A percentile compares a stretch with the other conserved stretches of the same genome.
These are phyloP conservation scores for Nothocercus julius DNA, from an alignment of 2,113 vertebrate species.

Conservation along the genomic window DNA sequence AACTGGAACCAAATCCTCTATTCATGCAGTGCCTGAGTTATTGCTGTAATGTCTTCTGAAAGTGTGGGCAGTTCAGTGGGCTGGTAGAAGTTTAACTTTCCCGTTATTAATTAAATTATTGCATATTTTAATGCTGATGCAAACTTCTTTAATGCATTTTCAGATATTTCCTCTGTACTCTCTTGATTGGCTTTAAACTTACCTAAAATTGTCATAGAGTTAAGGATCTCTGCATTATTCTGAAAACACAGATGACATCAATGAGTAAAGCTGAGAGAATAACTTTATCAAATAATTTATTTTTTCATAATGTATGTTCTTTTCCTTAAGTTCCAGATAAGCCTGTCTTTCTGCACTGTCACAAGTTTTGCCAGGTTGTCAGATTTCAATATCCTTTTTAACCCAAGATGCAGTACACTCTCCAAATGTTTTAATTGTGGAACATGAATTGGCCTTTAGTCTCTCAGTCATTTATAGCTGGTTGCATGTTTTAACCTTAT, in stretches of 20 bases:
- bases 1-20: not conserved
- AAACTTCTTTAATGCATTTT: not conserved
- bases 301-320: not conserved
- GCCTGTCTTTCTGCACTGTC: not conserved
- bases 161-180: not conserved
- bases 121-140: not conserved
- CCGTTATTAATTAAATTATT: slow-evolving; percentile 37
- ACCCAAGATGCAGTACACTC: not conserved
- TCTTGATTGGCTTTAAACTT: not conserved
- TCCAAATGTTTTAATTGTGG: not conserved
- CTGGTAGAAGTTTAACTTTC: slow-evolving; percentile 1
- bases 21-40: not conserved
- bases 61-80: not conserved
- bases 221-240: not conserved
- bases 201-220: not conserved
- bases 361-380: not conserved
- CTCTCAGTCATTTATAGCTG: not conserved
- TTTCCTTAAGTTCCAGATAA: not conserved
- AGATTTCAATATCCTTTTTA: not conserved
- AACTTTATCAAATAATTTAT: not conserved
- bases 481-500: not conserved
- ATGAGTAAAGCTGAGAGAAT: not conserved
- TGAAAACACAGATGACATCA: not conserved
- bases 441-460: not conserved
- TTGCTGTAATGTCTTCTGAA: not conserved